Conservation (phyloP, 1,140 invertebrate species). For the Hormaphis cornu region DNA sequence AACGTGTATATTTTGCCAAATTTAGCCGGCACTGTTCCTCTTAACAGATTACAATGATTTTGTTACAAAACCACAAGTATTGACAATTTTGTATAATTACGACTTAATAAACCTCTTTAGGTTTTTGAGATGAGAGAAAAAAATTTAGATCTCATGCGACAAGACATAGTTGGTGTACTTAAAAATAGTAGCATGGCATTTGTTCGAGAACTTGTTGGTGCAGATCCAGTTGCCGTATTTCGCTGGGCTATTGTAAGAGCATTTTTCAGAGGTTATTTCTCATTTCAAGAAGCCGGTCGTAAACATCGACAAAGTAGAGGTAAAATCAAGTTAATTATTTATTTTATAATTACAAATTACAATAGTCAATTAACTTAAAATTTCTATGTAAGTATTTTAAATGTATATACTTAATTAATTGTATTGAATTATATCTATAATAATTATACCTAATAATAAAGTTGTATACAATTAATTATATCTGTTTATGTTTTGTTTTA, state of each 20-base stretch:
- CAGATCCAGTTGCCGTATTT: constrained; percentile 89
- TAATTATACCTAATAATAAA: neutral
- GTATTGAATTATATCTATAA: no score
- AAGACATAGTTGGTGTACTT: constrained; percentile 83
- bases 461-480: no score
- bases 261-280: constrained; percentile 84
- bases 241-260: constrained; percentile 87
- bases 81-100: constrained; percentile 4
- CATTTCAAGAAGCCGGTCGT: constrained; percentile 76
- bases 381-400: no score
- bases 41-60: no score
- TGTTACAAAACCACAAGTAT: no score
- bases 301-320: constrained; percentile 57
- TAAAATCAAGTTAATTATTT: constrained; percentile 37
- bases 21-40: no score
- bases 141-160: constrained; percentile 87
- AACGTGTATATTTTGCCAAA: no score
- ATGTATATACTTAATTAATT: no score
- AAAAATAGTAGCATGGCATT: constrained; percentile 89
- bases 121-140: constrained; percentile 88
- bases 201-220: constrained; percentile 84
- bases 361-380: no score
- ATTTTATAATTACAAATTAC: neutral
- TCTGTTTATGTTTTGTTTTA: no score
- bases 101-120: constrained; percentile 43